These are phyloP conservation scores for Morelia viridis DNA, from an alignment of 2,797 vertebrate genomes.

Conservation along the genomic window DNA sequence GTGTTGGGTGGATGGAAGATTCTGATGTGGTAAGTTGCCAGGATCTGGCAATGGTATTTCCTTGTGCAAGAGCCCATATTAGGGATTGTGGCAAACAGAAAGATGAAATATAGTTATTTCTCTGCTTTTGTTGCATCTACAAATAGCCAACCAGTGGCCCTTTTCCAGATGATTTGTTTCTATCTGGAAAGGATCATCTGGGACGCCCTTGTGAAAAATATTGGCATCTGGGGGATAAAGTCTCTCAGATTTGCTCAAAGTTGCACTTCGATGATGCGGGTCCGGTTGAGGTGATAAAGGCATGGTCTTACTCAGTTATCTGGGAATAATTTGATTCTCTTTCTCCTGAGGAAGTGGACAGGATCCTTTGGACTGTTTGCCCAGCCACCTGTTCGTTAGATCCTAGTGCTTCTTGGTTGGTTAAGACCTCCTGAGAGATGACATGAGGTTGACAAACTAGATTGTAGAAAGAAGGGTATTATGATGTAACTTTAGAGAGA, in stretches of 20 bases:
- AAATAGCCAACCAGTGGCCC: background rate
- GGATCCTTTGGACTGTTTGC: background rate
- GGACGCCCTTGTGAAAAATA: background rate
- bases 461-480: no score
- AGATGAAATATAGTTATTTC: background rate
- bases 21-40: constrained; percentile 82
- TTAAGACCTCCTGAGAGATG: background rate
- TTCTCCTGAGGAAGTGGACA: background rate
- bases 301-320: background rate
- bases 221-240: background rate
- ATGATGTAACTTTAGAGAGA: no score
- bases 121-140: background rate
- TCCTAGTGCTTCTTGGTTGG: no score
- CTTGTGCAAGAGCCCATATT: background rate
- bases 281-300: background rate
- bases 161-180: background rate
- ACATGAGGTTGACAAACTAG: background rate
- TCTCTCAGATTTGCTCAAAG: background rate
- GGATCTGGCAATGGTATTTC: background rate
- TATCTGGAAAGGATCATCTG: background rate
- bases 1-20: constrained; percentile 99
- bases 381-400: background rate
- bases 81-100: background rate
- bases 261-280: background rate
- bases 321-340: background rate